phyloP scores from a whole-genome alignment of 2,113 vertebrate species.

The Myiopsitta monachus region DNA sequence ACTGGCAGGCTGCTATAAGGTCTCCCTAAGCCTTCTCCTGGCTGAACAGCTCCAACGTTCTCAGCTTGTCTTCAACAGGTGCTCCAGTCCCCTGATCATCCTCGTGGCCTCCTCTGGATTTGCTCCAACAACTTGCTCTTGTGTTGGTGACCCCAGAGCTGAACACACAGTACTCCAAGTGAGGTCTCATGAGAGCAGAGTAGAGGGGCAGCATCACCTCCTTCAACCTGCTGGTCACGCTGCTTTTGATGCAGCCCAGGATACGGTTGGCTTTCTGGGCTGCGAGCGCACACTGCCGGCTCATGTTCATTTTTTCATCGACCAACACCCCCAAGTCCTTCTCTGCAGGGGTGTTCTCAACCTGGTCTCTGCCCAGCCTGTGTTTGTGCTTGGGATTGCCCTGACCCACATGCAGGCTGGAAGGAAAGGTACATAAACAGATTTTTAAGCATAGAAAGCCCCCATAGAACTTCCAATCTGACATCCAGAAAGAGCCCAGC shows the following conservation, averaged over 20 bases:
- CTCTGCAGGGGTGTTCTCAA: background rate
- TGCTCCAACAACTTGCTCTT: no score
- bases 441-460: background rate
- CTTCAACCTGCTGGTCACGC: background rate
- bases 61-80: no score
- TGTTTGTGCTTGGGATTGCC: background rate
- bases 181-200: background rate
- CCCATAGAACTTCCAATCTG: background rate
- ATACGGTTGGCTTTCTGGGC: background rate
- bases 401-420: background rate
- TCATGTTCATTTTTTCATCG: background rate
- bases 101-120: no score
- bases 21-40: background rate
- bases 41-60: background rate
- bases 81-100: no score
- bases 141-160: no score
- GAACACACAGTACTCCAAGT: background rate
- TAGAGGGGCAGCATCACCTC: background rate
- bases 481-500: background rate
- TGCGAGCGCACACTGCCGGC: accelerated
- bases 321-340: background rate
- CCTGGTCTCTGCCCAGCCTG: background rate
- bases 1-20: background rate
- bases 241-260: background rate
- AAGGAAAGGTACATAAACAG: background rate